phyloP scores from a whole-genome alignment of 2,113 vertebrate species.

The Psittacula cyanocephala region DNA sequence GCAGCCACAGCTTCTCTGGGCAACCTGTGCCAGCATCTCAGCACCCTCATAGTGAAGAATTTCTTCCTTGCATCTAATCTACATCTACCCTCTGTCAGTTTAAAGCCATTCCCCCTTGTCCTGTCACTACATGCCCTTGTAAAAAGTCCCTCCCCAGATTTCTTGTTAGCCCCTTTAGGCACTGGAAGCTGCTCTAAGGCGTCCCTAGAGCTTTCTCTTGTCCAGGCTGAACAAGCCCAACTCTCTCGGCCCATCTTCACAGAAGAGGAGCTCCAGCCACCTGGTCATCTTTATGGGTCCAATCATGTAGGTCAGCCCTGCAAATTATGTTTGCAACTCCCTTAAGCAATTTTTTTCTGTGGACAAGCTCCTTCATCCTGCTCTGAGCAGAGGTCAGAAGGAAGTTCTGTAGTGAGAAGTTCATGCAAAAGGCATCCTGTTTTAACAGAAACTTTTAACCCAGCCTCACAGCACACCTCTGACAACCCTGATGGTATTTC shows the following conservation, averaged over 20 bases:
- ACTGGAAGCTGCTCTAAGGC: not conserved
- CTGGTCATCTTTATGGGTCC: not conserved
- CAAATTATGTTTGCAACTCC: not conserved
- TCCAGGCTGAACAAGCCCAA: not conserved
- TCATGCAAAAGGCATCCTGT: not conserved
- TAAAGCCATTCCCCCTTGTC: not conserved
- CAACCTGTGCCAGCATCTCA: not conserved
- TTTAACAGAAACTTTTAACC: not conserved
- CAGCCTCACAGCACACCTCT: rapidly evolving
- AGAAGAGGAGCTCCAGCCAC: not conserved
- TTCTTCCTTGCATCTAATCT: not conserved
- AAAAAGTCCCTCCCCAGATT: not conserved
- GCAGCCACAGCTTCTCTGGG: not conserved
- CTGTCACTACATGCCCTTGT: not conserved
- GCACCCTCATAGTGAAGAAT: not conserved
- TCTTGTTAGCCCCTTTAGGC: not conserved
- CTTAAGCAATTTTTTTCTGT: not conserved
- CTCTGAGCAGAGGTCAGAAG: not conserved
- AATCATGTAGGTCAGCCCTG: not conserved
- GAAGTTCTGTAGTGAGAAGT: not conserved
- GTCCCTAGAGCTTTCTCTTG: not conserved
- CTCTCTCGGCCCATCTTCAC: not conserved
- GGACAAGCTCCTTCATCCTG: not conserved
- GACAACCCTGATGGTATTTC: no score
- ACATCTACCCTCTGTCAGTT: not conserved